Conservation (phyloP, 2,113 vertebrate genomes). For the Acrocephalus arundinaceus region DNA sequence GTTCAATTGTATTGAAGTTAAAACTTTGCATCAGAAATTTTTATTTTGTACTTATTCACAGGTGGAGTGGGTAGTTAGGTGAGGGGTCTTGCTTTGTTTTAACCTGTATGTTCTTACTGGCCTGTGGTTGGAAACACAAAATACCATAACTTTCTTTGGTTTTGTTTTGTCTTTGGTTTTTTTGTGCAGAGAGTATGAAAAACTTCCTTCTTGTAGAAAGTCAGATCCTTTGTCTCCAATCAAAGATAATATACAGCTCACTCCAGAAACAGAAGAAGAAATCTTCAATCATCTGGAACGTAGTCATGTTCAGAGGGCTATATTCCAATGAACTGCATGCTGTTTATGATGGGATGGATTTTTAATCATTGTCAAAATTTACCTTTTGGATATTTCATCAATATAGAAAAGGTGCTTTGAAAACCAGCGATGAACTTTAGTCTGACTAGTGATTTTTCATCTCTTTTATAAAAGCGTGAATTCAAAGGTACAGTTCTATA, state of each 20-base stretch:
- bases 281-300: constrained; percentile 61
- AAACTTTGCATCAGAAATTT: not conserved
- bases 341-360: not conserved
- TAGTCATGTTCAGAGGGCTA: constrained; percentile 65
- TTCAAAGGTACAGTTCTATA: not conserved
- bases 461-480: not conserved
- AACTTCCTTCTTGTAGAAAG: constrained; percentile 74
- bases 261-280: constrained; percentile 74
- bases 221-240: constrained; percentile 81
- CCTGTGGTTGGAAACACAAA: not conserved
- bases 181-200: constrained; percentile 79
- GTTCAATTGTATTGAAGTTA: not conserved
- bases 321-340: constrained; percentile 66
- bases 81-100: not conserved
- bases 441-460: not conserved
- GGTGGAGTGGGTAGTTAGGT: not conserved
- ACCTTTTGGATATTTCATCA: not conserved
- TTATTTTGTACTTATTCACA: not conserved
- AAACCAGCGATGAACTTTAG: not conserved
- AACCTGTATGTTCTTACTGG: not conserved
- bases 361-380: constrained; percentile 28
- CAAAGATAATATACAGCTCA: constrained; percentile 80
- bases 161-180: not conserved
- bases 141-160: not conserved
- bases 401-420: not conserved